These are phyloP conservation scores for Trinorchestia longiramus DNA, from an alignment of 1,140 invertebrate species.

Conservation along the genomic window DNA sequence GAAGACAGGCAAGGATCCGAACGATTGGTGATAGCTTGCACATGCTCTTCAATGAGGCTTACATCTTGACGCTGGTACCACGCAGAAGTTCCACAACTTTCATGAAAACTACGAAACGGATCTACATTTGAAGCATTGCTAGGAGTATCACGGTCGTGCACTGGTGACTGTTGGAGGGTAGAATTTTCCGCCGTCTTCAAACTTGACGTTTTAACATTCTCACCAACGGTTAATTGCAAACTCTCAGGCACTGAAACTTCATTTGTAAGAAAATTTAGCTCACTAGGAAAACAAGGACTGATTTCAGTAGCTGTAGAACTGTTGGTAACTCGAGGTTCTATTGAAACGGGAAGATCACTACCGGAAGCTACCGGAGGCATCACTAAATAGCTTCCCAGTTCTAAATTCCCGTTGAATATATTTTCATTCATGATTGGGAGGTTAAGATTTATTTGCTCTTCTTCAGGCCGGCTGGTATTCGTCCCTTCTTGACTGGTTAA, in stretches of 20 bases:
- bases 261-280: not conserved
- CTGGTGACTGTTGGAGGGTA: not conserved
- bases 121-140: not conserved
- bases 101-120: not conserved
- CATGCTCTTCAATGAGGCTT: not conserved
- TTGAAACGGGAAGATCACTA: not conserved
- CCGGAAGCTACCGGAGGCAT: too few species aligned
- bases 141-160: not conserved
- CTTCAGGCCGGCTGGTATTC: not conserved
- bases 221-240: not conserved
- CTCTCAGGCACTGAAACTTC: not conserved
- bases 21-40: not conserved
- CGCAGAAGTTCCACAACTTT: not conserved
- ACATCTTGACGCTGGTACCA: not conserved
- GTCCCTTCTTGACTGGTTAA: not conserved
- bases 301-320: not conserved
- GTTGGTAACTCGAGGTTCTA: not conserved
- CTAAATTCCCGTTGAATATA: not conserved
- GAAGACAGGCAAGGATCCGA: not conserved
- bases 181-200: not conserved
- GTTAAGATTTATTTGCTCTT: not conserved
- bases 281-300: not conserved
- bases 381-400: too few species aligned
- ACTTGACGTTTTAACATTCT: not conserved
- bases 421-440: not conserved